Base-by-base conservation (phyloP, 2,888 invertebrate genomes). In the Drosophila melanosoma region DNA sequence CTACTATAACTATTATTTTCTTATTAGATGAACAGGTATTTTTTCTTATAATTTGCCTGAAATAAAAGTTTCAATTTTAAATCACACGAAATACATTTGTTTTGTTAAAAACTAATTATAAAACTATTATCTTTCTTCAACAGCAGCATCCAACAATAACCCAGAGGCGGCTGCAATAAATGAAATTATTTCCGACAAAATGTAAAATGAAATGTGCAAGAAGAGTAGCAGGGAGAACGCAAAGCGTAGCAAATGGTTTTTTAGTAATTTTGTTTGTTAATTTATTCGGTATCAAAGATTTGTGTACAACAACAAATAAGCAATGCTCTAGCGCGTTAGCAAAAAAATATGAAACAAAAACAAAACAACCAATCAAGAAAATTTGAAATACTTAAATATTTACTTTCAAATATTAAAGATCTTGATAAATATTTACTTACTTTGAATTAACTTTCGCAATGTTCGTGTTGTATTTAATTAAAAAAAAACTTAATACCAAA, bases 211-310 rank as follows among this genome's bases (percentile, higher is more conserved):
- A 84, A 81, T 82, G 78, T 69, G 72, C 67, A 74, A 68, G 51
- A 63, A 54, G 74, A 69, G 76, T 76, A 63, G 66, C 52, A 60
- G 58, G 67, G 51, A 69, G 78, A 57, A 68, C 64, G 79, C 64
- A 72, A 68, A 73, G 67, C 75, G 72, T 79, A 79, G 76, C 65
- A 76, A 86, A 76, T 76, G 86, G 83, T 76, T 79, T 85, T 87
- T 81, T 79, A 72, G 80, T 79, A 77, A 79, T 78, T 86, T 86
- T 89, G 75, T 81, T 85, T 75, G 75, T 61, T 83, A 45, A 76
- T 76, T 89, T 78, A 87, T 87, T 89, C 83, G 90, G 89, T 75
- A 73, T 72, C 81, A 77, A 64, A 71, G 54, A 74, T 80, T 80
- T 74, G 83, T 81, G 75, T 82, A 76, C 68, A 78, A 74, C 76